Conservation (phyloP, 2,888 invertebrate species). For the Megastigmus dorsalis region DNA sequence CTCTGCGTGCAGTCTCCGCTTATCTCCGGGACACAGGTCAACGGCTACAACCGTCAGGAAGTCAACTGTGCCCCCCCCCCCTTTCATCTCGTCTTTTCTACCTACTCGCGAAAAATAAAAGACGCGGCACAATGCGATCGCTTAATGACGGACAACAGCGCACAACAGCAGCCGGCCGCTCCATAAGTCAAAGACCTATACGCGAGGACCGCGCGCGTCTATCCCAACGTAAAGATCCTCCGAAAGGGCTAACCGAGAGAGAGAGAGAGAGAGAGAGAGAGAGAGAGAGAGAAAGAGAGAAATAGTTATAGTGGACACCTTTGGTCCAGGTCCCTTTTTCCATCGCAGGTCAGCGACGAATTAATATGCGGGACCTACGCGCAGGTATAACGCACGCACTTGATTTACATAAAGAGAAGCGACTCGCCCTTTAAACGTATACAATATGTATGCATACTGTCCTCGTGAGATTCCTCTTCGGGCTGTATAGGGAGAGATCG, state of each 20-base stretch:
- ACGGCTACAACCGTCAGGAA: slow-evolving; percentile 24
- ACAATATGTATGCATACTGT: too few species aligned
- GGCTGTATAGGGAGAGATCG: background rate
- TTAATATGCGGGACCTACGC: slow-evolving; percentile 11
- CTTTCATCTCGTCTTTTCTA: background rate
- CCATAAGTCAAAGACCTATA: background rate
- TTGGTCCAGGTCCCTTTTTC: background rate
- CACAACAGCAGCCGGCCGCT: background rate
- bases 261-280: background rate
- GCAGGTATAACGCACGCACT: background rate
- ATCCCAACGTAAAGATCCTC: too few species aligned
- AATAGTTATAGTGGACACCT: slow-evolving; percentile 2
- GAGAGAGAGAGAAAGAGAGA: background rate
- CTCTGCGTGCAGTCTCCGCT: background rate
- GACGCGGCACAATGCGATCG: background rate
- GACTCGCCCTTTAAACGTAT: background rate
- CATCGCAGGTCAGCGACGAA: slow-evolving; percentile 1
- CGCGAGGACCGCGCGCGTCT: too few species aligned
- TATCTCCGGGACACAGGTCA: slow-evolving; percentile 31
- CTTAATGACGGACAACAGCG: slow-evolving; percentile 27
- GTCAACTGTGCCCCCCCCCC: slow-evolving; percentile 24
- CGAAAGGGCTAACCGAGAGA: too few species aligned
- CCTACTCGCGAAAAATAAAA: background rate
- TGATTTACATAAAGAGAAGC: background rate
- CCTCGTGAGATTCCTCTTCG: too few species aligned